Conservation (phyloP, 2,797 vertebrate species). For the Merluccius polli region DNA sequence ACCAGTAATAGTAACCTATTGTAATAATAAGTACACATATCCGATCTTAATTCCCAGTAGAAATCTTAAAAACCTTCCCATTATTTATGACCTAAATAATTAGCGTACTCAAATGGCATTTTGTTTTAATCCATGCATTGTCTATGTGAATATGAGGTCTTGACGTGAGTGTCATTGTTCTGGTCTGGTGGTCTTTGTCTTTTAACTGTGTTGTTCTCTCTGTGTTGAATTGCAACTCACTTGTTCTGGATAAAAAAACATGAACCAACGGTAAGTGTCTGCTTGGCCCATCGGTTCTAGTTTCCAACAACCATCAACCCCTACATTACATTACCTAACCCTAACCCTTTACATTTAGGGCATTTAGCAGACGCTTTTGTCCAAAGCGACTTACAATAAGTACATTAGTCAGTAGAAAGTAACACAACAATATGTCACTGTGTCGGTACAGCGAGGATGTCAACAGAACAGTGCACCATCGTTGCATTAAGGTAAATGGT, state of each 20-base stretch:
- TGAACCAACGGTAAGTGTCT: neutral
- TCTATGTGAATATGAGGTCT: neutral
- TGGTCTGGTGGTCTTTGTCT: constrained; percentile 34
- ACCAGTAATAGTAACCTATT: neutral
- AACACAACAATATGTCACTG: too few relatives aligned
- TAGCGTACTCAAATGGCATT: too few relatives aligned
- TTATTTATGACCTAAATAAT: too few relatives aligned
- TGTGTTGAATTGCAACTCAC: constrained; percentile 67
- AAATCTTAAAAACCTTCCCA: too few relatives aligned
- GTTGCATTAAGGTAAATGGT: too few relatives aligned
- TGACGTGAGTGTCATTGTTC: neutral
- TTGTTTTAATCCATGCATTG: neutral
- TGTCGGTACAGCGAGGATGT: too few relatives aligned
- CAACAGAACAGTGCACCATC: too few relatives aligned
- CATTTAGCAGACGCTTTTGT: too few relatives aligned
- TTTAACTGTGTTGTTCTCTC: constrained; percentile 67
- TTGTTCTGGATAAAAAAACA: constrained; percentile 69
- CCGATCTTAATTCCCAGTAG: neutral
- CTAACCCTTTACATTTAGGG: too few relatives aligned
- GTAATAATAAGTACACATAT: neutral
- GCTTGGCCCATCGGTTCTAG: neutral
- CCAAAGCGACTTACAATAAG: too few relatives aligned
- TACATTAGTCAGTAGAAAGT: too few relatives aligned
- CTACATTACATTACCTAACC: too few relatives aligned
- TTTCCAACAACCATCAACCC: neutral